phyloP scores from a whole-genome alignment of 2,888 invertebrate species.

The Xylophagus ater region DNA sequence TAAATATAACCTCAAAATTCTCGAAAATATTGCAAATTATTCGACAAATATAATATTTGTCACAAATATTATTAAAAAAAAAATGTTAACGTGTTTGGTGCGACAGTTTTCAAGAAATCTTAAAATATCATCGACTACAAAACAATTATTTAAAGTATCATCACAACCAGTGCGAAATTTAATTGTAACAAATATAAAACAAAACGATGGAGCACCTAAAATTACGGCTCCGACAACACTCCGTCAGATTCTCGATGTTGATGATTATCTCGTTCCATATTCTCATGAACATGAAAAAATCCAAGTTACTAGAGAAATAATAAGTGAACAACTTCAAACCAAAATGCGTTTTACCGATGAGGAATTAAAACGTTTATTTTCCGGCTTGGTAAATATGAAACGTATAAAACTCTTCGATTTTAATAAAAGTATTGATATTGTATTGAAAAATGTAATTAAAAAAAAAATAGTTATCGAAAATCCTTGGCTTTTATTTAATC shows the following conservation, averaged over 20 bases:
- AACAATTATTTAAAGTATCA: no score
- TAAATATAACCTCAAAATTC: no score
- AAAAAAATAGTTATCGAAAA: constrained; percentile 30
- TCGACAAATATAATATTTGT: no score
- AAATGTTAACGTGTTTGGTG: no score
- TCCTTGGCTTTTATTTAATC: constrained; percentile 30
- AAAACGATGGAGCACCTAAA: no score
- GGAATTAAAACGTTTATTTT: constrained; percentile 24
- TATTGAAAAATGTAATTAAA: constrained; percentile 25
- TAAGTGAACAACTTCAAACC: constrained; percentile 22
- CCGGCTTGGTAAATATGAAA: no score
- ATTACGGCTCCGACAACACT: no score
- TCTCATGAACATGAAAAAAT: constrained; percentile 22
- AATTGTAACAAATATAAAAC: no score
- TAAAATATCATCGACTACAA: neutral
- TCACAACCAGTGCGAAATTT: no score
- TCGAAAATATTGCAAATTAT: no score
- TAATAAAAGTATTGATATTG: constrained; percentile 17
- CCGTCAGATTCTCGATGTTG: constrained; percentile 19
- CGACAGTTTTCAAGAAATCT: neutral
- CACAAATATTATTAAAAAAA: no score
- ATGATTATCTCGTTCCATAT: constrained; percentile 29
- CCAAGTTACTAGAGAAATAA: constrained; percentile 7
- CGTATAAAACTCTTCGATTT: neutral
- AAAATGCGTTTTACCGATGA: constrained; percentile 22